Base-by-base conservation (phyloP, 2,113 vertebrate genomes). In the Oryzias woworae region DNA sequence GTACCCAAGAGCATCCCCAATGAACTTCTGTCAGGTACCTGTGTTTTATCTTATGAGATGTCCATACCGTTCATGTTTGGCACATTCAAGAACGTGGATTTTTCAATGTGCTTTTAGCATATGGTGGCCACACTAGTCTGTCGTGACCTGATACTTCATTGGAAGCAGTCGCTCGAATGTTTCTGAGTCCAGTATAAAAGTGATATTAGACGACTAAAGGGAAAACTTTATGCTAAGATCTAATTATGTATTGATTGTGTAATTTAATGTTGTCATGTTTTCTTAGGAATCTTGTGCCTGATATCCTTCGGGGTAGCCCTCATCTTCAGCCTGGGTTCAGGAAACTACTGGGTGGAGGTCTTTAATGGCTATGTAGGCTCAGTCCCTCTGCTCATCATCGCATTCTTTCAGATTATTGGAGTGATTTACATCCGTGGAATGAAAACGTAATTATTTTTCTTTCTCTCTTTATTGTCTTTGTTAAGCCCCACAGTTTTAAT, bases 301-400 rank as follows among this genome's bases (percentile, higher is more conserved):
- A 0, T 85, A 17, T 77, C 71, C 14, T 94, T 96, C 85, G 51
- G 88, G 51, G 2, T 71, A 4, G 90, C 93, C 23, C 87, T 94
- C 41, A 92, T 94, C 73, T 98, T 98, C 82, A 88, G 92, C 0
- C 41, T 94, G 89, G 85, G 89, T 23, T 98, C 95, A 0, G 97
- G 97, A 2, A 96, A 90, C 87, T 98, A 98, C 85, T 98, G 96
- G 96, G 89, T 98, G 31, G 94, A 95, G 85, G 82, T 96, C 71
- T 97, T 98, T 26, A 96, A 96, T 75, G 86, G 58, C 68, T 95
- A 94, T 0, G 93, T 89, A 0, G 92, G 84, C 4, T 93, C 95
- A 0, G 23, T 96, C 14, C 94, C 94, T 62, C 90, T 98, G 50
- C 84, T 97, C 43, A 31, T 96, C 70, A 84, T 98, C 0, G 94